Percentiles rank a stretch among this genome's conserved stretches.
Conservation (phyloP, 1,140 invertebrate genomes). For the Samia ricini region DNA sequence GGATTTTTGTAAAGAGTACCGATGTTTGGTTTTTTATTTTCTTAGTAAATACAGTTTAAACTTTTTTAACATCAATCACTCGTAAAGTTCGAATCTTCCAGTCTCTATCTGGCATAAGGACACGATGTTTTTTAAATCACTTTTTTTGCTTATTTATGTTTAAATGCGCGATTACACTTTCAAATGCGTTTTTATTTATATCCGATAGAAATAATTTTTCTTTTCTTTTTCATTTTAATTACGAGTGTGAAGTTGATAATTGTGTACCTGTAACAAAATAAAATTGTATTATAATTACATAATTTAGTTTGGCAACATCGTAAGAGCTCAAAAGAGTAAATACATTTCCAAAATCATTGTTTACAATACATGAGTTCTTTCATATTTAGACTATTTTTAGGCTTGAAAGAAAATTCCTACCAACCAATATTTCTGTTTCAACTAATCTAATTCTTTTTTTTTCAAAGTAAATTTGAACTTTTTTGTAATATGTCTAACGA, state of each 20-base stretch:
- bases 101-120: conserved; percentile 51
- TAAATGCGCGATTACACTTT: neutral
- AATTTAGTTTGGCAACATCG: no score
- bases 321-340: no score
- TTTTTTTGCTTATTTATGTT: neutral
- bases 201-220: conserved; percentile 40
- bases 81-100: conserved; percentile 19
- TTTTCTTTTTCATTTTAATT: conserved; percentile 68
- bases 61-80: conserved; percentile 36
- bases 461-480: no score
- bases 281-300: no score
- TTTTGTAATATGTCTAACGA: no score
- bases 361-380: no score
- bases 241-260: conserved; percentile 1
- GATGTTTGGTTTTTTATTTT: conserved; percentile 39
- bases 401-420: no score
- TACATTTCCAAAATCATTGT: no score
- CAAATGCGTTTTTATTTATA: neutral
- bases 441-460: no score
- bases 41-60: conserved; percentile 22
- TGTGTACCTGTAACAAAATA: conserved; percentile 49
- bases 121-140: neutral
- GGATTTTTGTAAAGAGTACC: conserved; percentile 43
- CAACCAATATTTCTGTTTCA: no score
- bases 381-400: no score